These are phyloP conservation scores for Rhingia rostrata DNA, from an alignment of 2,888 invertebrate genomes.

Conservation along the genomic window DNA sequence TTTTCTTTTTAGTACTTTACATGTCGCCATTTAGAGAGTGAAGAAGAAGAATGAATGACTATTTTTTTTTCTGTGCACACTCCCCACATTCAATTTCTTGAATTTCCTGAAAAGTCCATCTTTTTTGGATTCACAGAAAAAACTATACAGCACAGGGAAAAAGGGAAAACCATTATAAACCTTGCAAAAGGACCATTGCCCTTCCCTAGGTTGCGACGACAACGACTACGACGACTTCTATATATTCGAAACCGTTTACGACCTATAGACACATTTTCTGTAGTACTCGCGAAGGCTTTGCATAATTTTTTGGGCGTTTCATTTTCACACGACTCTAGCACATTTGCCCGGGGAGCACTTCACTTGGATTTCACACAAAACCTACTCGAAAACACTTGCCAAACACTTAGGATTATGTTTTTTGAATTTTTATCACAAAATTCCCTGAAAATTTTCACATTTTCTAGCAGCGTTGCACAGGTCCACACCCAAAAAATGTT, in stretches of 20 bases:
- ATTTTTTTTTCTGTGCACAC: slow-evolving; percentile 19
- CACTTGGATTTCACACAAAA: slow-evolving; percentile 8
- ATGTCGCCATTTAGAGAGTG: slow-evolving; percentile 63
- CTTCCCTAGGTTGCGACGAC: slow-evolving; percentile 57
- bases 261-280: slow-evolving; percentile 62
- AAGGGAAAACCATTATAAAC: slow-evolving; percentile 3
- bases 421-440: slow-evolving; percentile 64
- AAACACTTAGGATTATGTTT: slow-evolving; percentile 50
- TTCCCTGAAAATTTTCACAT: slow-evolving; percentile 72
- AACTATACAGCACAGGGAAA: slow-evolving; percentile 10
- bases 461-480: slow-evolving; percentile 65
- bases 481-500: slow-evolving; percentile 74
- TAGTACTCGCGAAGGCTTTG: slow-evolving; percentile 63
- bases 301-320: slow-evolving; percentile 74
- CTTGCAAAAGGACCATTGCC: slow-evolving; percentile 26
- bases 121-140: slow-evolving; percentile 9
- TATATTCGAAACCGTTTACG: slow-evolving; percentile 69
- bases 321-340: slow-evolving; percentile 29
- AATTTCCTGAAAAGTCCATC: slow-evolving; percentile 32
- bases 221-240: no score
- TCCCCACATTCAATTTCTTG: slow-evolving; percentile 45
- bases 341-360: slow-evolving; percentile 35
- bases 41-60: slow-evolving; percentile 42
- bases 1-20: slow-evolving; percentile 68
- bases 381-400: slow-evolving; percentile 25